phyloP scores from a whole-genome alignment of 2,797 vertebrate species.

The Argyrosomus regius region DNA sequence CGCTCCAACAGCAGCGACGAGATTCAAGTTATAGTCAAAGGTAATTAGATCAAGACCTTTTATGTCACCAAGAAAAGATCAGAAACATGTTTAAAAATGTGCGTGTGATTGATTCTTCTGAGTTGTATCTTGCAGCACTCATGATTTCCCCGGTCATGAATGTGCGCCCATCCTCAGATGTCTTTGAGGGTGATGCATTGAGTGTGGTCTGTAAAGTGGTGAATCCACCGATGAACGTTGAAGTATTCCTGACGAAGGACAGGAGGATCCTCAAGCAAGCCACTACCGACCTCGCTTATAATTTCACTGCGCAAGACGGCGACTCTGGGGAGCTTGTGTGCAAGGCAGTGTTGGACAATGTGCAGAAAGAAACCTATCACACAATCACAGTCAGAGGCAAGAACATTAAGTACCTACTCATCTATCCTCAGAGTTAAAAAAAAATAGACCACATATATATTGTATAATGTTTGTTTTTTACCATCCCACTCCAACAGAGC shows the following conservation, averaged over 20 bases:
- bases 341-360: conserved; percentile 71
- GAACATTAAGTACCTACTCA: neutral
- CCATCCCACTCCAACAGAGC: conserved; percentile 67
- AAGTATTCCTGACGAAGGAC: conserved; percentile 74
- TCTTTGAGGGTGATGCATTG: conserved; percentile 78
- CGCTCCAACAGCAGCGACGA: conserved; percentile 73
- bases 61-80: neutral
- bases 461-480: neutral
- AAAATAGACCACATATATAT: neutral
- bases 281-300: conserved; percentile 28
- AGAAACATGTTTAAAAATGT: neutral
- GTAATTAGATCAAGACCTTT: conserved; percentile 43
- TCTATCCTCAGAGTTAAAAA: conserved; percentile 4
- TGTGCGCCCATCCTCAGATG: conserved; percentile 30
- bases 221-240: neutral
- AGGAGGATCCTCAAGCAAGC: conserved; percentile 55
- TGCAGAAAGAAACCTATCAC: conserved; percentile 66
- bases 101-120: conserved; percentile 8
- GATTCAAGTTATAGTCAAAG: conserved; percentile 69
- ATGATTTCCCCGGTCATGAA: conserved; percentile 71
- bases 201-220: conserved; percentile 73
- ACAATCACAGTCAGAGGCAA: conserved; percentile 72
- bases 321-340: conserved; percentile 79
- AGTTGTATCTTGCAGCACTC: conserved; percentile 70
- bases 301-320: conserved; percentile 15